Evolutionary conservation across 2,113 vertebrate genomes (phyloP), one percentile per base, ranked within the genome.

Genomic region (Serinus canaria): DNA sequence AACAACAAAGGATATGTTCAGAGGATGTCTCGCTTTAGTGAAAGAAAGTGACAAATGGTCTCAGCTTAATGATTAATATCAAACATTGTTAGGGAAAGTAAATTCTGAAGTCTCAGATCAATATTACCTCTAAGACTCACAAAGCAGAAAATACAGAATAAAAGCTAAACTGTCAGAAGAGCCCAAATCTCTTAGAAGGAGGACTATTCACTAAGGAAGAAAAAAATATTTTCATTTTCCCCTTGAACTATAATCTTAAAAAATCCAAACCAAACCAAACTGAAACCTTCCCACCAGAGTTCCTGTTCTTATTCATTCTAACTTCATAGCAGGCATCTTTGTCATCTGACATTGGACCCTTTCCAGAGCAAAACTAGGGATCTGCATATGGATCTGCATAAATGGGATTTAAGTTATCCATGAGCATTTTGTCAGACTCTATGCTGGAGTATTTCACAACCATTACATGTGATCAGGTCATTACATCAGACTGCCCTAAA

Each of bases 1-100:
- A 91, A 64, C 66, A 95, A 64, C 70, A 79, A 85, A 94, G 59
- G 22, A 91, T 69, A 58, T 85, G 37, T 73, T 92, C 50, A 79
- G 50, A 73, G 31, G 49, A 56, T 92, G 81, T 91, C 44, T 94
- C 21, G 28, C 58, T 96, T 84, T 60, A 82, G 33, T 59, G 73
- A 74, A 94, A 78, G 60, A 78, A 91, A 58, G 66, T 87, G 87
- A 91, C 44, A 84, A 89, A 72, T 90, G 47, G 20, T 95, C 44
- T 90, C 39, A 91, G 14, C 60, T 79, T 94, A 91, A 78, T 87
- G n/a, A n/a, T 75, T 87, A 89, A 82, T 84, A 82, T 64, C 60
- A 82, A 87, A 87, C 60, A n/a, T 69, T 77, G 24, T 94, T 92
- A 58, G 22, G 24, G 37, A 81, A 87, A 62, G 62, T 46, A 79